Conservation (phyloP, 2,888 invertebrate species). For the Platycheirus rosarum region DNA sequence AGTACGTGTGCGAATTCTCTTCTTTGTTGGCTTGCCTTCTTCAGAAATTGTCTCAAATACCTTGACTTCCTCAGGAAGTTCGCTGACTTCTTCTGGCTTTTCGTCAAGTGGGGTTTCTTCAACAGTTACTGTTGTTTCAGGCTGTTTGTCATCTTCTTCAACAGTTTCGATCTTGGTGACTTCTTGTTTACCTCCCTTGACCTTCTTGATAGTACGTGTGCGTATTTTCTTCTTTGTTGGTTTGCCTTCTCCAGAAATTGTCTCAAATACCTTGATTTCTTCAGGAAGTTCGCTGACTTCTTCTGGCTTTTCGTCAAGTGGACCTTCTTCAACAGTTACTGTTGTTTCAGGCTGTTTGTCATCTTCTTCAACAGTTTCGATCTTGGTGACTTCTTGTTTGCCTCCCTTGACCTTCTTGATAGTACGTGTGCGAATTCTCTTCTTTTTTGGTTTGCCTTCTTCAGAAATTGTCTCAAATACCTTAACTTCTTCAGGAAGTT, state of each 20-base stretch:
- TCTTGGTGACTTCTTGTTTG: slow-evolving; percentile 79
- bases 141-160: slow-evolving; percentile 80
- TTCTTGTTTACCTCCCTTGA: slow-evolving; percentile 80
- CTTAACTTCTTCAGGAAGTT: slow-evolving; percentile 78
- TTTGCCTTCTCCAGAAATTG: slow-evolving; percentile 75
- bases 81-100: slow-evolving; percentile 65
- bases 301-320: slow-evolving; percentile 58
- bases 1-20: slow-evolving; percentile 78
- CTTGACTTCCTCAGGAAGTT: slow-evolving; percentile 75
- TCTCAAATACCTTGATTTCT: slow-evolving; percentile 62
- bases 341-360: slow-evolving; percentile 78
- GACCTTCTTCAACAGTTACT: slow-evolving; percentile 63
- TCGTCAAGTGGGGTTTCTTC: slow-evolving; percentile 73
- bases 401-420: slow-evolving; percentile 80
- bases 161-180: slow-evolving; percentile 81
- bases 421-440: slow-evolving; percentile 75
- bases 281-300: slow-evolving; percentile 75
- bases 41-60: slow-evolving; percentile 76
- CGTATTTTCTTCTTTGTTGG: slow-evolving; percentile 77
- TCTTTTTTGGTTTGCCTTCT: slow-evolving; percentile 79
- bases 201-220: slow-evolving; percentile 79
- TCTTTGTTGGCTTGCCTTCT: slow-evolving; percentile 77
- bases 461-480: slow-evolving; percentile 76
- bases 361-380: slow-evolving; percentile 81
- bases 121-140: slow-evolving; percentile 78